Evolutionary conservation across 2,888 invertebrate species (phyloP), one percentile per base, ranked within the genome.

Genomic region (Baronia brevicornis): DNA sequence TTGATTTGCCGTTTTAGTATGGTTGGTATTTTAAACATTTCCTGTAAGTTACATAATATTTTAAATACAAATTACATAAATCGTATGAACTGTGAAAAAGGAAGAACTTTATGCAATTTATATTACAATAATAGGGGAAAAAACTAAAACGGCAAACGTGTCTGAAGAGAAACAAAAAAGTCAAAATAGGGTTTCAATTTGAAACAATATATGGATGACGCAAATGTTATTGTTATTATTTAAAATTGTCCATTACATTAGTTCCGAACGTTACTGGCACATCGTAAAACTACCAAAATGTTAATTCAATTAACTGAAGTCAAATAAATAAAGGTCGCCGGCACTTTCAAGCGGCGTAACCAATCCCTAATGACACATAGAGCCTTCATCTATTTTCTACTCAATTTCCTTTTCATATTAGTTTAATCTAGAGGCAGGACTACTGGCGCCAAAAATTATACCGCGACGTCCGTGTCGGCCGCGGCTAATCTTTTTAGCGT

Each of bases 361-460:
- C 57, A 84, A 84, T 84, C 51, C 72, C 70, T 84, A 84, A 84
- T 84, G 84, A 82, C 79, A 80, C 72, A 77, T 75, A 73, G 69
- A 69, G 55, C 67, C 77, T 77, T 69, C 64, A 61, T 72, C 82
- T 70, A 80, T 84, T 84, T 84, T 84, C 79, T 84, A 84, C 78
- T 66, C 78, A 80, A 84, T 84, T 84, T 84, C 84, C 82, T 84
- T 77, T 84, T 79, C 79, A 68, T 84, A 84, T 84, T 84, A 84
- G 82, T 84, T 82, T 80, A 82, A 84, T 84, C 78, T 80, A 74
- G 57, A 78, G 73, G 72, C 66, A 79, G 75, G 84, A 79, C 77
- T 80, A 73, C 77, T 82, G 84, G 84, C 84, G 84, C 84, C 84
- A 84, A 84, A 84, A 84, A 84, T 84, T 80, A 82, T 79, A 66